Base-by-base conservation (phyloP, 1,140 invertebrate species). In the Piezodorus guildinii region DNA sequence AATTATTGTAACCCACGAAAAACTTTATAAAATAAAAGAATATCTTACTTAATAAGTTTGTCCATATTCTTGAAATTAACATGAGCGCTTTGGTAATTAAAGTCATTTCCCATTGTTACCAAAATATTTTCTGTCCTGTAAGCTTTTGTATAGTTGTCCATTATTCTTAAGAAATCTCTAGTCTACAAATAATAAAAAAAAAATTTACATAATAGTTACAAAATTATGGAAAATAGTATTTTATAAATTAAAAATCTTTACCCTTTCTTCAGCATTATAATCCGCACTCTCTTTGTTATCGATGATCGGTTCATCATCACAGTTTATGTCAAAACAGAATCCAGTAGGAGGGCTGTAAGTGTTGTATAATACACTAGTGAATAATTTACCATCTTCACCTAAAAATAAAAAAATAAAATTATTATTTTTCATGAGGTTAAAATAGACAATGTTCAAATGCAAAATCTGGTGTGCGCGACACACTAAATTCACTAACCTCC, bases 271-370 rank as follows among this genome's bases (percentile, higher is more conserved):
- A 0, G 88, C 81, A 70, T 91, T 91, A 68, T 85, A 88, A 63
- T 84, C 81, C 0, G 83, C 82, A 67, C 85, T 86, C n/a, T 79
- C 73, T 2, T 77, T 75, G 66, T 87, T 84, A 69, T 90, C 87
- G 6, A 88, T 82, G 27, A 91, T 84, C 0, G 90, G 91, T 59
- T 90, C 86, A 74, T 95, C 91, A 1, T 72, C 68, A 71, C 93
- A 95, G 0, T 86, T 74, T 0, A 88, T 76, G 73, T 96, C 93
- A 72, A 94, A 97, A 72, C 92, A 95, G 74, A 92, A 96, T 0
- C 90, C 91, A 6, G 81, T 78, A 1, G 92, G 93, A 16, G 91
- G 85, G 0, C 78, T 79, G 72, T 96, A 96, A 2, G 79, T 83
- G 68, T 91, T 91, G 72, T 81, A 90, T 8, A 91, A 71, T 0